Conservation (phyloP, 1,140 invertebrate genomes). For the Diabrotica virgifera region DNA sequence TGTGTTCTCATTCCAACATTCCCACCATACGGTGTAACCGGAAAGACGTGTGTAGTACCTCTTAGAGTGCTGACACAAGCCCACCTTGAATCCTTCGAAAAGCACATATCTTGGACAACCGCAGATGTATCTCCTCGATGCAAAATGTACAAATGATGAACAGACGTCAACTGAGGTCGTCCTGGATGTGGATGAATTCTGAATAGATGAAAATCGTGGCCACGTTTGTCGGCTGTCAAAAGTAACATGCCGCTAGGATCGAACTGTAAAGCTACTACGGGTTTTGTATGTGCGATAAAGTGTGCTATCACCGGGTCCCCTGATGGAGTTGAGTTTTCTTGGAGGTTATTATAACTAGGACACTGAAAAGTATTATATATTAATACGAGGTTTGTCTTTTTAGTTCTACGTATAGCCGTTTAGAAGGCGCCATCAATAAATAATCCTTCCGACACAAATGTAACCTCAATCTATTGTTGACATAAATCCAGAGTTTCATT, state of each 20-base stretch:
- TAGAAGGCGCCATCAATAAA: too few species aligned
- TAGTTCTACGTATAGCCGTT: too few species aligned
- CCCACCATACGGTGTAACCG: constrained; percentile 95
- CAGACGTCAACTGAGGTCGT: constrained; percentile 80
- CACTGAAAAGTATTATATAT: constrained; percentile 24
- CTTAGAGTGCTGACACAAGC: constrained; percentile 89
- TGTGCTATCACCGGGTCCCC: constrained; percentile 79
- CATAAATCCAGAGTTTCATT: too few species aligned
- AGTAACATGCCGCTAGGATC: constrained; percentile 89
- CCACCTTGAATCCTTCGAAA: constrained; percentile 93
- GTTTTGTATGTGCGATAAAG: constrained; percentile 90
- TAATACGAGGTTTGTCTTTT: too few species aligned
- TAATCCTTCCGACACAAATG: too few species aligned
- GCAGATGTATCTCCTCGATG: constrained; percentile 85
- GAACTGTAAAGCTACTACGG: constrained; percentile 87
- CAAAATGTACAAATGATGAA: constrained; percentile 95
- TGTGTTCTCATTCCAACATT: constrained; percentile 88
- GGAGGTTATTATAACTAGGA: too few species aligned
- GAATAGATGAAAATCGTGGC: constrained; percentile 96
- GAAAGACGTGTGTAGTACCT: constrained; percentile 96
- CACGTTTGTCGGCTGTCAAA: constrained; percentile 88
- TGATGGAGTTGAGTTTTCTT: constrained; percentile 50
- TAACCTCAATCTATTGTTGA: too few species aligned
- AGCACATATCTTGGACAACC: constrained; percentile 82
- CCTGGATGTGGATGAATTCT: constrained; percentile 90